A percentile compares a stretch with the other conserved stretches of the same genome.
phyloP scores from a whole-genome alignment of 1,140 invertebrate species.

The Bombus waltoni region DNA sequence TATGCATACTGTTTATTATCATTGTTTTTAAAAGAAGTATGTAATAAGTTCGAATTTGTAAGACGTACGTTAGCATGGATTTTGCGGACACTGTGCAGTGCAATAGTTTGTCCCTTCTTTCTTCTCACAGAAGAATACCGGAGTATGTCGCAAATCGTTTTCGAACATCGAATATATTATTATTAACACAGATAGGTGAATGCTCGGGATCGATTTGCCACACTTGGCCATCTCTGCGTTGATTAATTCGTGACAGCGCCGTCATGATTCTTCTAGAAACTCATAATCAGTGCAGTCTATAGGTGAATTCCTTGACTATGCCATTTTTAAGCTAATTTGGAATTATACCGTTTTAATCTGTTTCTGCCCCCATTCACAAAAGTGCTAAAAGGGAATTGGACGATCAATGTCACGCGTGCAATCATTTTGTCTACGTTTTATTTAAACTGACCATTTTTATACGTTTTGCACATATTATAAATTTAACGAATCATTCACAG shows the following conservation, averaged over 20 bases:
- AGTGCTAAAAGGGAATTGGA: conserved; percentile 60
- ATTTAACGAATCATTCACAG: background rate
- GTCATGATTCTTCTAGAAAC: background rate
- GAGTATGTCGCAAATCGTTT: background rate
- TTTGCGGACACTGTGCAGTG: conserved; percentile 45
- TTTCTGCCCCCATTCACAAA: conserved; percentile 17
- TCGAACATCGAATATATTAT: background rate
- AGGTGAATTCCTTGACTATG: no score
- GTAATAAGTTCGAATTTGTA: conserved; percentile 29
- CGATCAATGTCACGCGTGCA: conserved; percentile 23
- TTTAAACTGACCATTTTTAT: conserved; percentile 24
- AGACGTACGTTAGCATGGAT: conserved; percentile 21
- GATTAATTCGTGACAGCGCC: conserved; percentile 2
- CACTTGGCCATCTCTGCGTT: background rate
- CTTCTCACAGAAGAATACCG: background rate
- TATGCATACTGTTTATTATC: conserved; percentile 29
- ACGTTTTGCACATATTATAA: background rate
- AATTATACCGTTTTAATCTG: background rate
- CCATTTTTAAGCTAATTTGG: background rate
- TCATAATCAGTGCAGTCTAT: no score
- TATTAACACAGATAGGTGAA: background rate
- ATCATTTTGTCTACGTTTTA: conserved; percentile 3
- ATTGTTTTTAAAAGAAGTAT: background rate
- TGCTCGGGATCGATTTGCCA: background rate
- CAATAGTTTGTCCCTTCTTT: conserved; percentile 47